A percentile compares a stretch with the other conserved stretches of the same genome.
These are phyloP conservation scores for Dermolepida albohirtum DNA, from an alignment of 2,888 invertebrate genomes.

Conservation along the genomic window DNA sequence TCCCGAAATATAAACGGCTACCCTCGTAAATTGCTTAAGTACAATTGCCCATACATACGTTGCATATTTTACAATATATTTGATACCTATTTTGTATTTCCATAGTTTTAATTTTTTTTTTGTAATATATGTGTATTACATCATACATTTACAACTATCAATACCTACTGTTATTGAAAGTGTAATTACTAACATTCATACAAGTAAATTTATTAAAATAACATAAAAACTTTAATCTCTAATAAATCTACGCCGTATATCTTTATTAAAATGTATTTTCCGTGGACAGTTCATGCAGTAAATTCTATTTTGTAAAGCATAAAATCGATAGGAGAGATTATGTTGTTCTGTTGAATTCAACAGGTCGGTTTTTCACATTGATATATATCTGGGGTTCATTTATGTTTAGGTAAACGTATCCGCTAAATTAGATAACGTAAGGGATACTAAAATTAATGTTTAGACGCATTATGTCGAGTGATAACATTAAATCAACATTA, in stretches of 20 bases:
- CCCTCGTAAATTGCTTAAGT: no score
- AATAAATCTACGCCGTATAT: constrained; percentile 9
- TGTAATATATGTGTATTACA: no score
- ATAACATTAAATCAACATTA: constrained; percentile 34
- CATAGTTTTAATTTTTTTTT: no score
- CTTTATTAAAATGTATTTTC: constrained; percentile 26
- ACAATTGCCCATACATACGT: no score
- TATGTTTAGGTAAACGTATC: constrained; percentile 28
- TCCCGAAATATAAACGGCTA: no score
- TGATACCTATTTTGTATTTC: no score
- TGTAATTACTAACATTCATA: no score
- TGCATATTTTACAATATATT: no score
- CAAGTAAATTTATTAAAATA: no score
- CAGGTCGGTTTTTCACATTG: constrained; percentile 36
- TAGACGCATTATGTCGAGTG: constrained; percentile 26
- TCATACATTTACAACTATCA: no score
- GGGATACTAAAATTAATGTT: constrained; percentile 28
- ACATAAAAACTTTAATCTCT: no score
- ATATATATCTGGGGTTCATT: constrained; percentile 31
- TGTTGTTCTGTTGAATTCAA: constrained; percentile 27
- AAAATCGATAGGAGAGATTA: constrained; percentile 33
- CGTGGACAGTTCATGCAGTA: constrained; percentile 6
- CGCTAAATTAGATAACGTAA: constrained; percentile 25
- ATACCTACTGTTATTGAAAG: no score
- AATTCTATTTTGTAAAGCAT: constrained; percentile 32